A percentile compares a stretch with the other conserved stretches of the same genome.
Conservation (phyloP, 1,140 invertebrate species). For the Leptinotarsa undecemlineata region DNA sequence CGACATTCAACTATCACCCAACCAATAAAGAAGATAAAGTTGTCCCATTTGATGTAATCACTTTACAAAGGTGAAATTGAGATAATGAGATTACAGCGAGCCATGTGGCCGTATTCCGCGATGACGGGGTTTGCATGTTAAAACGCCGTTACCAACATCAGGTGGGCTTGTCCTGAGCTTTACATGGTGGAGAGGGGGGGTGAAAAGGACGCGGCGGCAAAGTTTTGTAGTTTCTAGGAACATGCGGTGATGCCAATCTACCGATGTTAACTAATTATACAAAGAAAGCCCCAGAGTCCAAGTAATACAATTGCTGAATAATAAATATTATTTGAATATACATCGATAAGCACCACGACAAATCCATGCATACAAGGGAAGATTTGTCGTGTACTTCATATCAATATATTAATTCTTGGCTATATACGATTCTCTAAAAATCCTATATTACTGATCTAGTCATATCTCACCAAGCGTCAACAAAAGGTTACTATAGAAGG, state of each 20-base stretch:
- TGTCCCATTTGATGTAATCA: slow-evolving; percentile 22
- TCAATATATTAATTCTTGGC: too few species aligned
- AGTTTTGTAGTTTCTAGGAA: slow-evolving; percentile 39
- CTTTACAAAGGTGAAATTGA: slow-evolving; percentile 38
- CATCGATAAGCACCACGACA: too few species aligned
- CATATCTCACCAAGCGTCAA: too few species aligned
- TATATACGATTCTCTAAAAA: too few species aligned
- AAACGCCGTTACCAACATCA: slow-evolving; percentile 48
- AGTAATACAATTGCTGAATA: too few species aligned
- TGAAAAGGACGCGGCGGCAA: slow-evolving; percentile 39
- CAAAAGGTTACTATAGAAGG: too few species aligned
- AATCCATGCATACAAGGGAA: too few species aligned
- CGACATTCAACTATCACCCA: slow-evolving; percentile 1
- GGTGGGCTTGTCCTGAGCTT: slow-evolving; percentile 49
- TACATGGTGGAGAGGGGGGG: slow-evolving; percentile 35
- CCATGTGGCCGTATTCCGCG: slow-evolving; percentile 37
- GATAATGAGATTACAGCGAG: slow-evolving; percentile 40
- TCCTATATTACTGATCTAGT: too few species aligned
- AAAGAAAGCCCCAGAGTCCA: neutral
- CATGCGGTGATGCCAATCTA: slow-evolving; percentile 18
- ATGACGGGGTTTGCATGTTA: slow-evolving; percentile 48
- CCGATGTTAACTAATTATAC: slow-evolving; percentile 3
- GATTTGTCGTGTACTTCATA: too few species aligned
- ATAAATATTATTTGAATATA: too few species aligned
- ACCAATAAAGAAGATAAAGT: slow-evolving; percentile 23